Conservation (phyloP, 2,113 vertebrate genomes). For the Leiothrix lutea region DNA sequence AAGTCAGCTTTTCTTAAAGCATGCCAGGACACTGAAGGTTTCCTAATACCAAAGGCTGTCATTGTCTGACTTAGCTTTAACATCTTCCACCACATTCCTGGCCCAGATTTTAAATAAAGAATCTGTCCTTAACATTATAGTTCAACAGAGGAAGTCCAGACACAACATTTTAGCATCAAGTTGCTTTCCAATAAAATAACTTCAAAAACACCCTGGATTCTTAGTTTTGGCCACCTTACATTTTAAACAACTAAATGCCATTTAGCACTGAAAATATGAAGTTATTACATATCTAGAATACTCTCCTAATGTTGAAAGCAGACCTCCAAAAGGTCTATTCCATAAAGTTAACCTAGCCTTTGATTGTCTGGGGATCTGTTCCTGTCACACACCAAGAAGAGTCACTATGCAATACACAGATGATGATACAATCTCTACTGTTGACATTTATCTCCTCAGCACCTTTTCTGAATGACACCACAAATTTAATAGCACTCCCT, state of each 20-base stretch:
- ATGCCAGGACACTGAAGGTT: not conserved
- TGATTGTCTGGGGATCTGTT: not conserved
- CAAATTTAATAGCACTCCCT: not conserved
- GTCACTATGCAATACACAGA: not conserved
- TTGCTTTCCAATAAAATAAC: not conserved
- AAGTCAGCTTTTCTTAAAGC: not conserved
- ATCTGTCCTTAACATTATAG: not conserved
- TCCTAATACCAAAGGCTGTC: not conserved
- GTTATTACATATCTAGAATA: not conserved
- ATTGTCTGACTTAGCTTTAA: not conserved
- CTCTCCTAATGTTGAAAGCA: not conserved
- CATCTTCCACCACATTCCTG: not conserved
- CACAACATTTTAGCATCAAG: not conserved
- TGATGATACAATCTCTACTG: not conserved
- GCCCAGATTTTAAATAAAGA: not conserved
- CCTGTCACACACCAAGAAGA: not conserved
- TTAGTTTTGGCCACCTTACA: not conserved
- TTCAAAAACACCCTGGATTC: accelerated
- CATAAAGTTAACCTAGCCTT: not conserved
- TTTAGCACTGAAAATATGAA: not conserved
- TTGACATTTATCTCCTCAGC: not conserved
- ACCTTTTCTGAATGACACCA: not conserved
- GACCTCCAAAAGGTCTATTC: not conserved
- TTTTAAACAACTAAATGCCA: not conserved
- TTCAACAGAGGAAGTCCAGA: not conserved